Conservation (phyloP, 2,113 vertebrate genomes). For the Mionectes macconnelli region DNA sequence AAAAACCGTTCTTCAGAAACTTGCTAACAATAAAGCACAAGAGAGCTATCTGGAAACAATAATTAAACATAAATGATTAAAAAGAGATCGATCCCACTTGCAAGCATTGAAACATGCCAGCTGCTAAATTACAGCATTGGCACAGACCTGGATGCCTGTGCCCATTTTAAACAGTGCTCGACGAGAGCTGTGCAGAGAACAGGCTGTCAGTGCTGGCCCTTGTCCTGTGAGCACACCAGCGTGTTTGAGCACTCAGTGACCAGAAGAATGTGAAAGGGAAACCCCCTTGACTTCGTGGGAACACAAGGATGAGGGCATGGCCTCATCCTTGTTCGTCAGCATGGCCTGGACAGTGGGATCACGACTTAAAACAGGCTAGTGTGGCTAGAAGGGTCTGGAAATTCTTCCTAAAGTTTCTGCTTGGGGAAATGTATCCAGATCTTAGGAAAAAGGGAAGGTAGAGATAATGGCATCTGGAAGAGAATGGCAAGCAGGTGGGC, state of each 20-base stretch:
- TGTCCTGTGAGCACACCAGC: not conserved
- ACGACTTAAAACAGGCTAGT: accelerated
- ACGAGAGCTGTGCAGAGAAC: not conserved
- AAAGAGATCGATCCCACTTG: conserved; percentile 21
- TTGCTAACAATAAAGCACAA: not conserved
- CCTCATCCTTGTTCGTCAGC: too few relatives aligned
- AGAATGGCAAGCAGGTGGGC: not conserved
- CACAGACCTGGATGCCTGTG: conserved; percentile 1
- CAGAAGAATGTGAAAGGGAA: not conserved
- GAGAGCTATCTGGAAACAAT: not conserved
- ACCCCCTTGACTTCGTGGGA: accelerated
- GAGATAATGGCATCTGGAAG: not conserved
- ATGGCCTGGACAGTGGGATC: not conserved
- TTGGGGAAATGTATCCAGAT: not conserved
- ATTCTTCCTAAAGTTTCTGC: not conserved
- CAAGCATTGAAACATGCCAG: conserved; percentile 1
- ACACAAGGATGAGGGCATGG: not conserved
- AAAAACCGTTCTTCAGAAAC: not conserved
- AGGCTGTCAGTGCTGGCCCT: not conserved
- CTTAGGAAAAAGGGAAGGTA: not conserved
- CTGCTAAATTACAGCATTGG: conserved; percentile 2
- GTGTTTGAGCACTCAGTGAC: not conserved
- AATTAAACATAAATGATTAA: conserved; percentile 30
- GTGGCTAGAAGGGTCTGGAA: not conserved
- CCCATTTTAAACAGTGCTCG: not conserved